These are phyloP conservation scores for Gallinago solitaria DNA, from an alignment of 2,797 vertebrate genomes.

Conservation along the genomic window DNA sequence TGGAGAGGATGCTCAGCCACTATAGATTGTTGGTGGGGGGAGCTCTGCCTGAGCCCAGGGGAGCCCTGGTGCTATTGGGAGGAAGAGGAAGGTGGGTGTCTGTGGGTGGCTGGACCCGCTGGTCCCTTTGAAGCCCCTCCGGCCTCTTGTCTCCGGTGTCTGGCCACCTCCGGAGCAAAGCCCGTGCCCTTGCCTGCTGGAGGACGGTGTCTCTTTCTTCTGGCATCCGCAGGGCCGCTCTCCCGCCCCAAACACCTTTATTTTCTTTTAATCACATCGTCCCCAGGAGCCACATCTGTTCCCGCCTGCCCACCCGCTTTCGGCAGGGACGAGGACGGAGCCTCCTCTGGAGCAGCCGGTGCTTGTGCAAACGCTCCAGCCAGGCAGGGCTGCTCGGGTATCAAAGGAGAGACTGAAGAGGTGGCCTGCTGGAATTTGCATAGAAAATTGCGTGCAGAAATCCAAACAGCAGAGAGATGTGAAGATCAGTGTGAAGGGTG, in stretches of 20 bases:
- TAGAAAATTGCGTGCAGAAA: background rate
- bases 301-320: conserved; percentile 42
- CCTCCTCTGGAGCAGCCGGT: conserved; percentile 2
- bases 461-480: conserved; percentile 11
- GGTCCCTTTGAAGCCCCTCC: rapidly evolving
- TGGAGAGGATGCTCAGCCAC: rapidly evolving
- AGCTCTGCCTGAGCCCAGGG: background rate
- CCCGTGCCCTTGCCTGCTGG: background rate
- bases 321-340: conserved; percentile 57
- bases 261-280: conserved; percentile 68
- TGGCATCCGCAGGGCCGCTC: background rate
- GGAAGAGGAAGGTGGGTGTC: rapidly evolving
- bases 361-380: conserved; percentile 35
- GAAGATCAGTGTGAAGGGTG: conserved; percentile 15
- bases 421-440: conserved; percentile 55
- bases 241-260: background rate
- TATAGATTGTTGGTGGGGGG: rapidly evolving
- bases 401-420: conserved; percentile 59
- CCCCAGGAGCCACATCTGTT: conserved; percentile 48
- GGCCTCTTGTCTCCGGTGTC: rapidly evolving
- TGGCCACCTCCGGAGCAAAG: rapidly evolving
- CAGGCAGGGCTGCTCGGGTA: conserved; percentile 28
- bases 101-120: background rate
- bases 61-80: rapidly evolving
- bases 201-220: background rate